A percentile compares a stretch with the other conserved stretches of the same genome.
Evolutionary conservation across 2,797 vertebrate species (phyloP).

Genomic region (Tenualosa thibaudeaui): DNA sequence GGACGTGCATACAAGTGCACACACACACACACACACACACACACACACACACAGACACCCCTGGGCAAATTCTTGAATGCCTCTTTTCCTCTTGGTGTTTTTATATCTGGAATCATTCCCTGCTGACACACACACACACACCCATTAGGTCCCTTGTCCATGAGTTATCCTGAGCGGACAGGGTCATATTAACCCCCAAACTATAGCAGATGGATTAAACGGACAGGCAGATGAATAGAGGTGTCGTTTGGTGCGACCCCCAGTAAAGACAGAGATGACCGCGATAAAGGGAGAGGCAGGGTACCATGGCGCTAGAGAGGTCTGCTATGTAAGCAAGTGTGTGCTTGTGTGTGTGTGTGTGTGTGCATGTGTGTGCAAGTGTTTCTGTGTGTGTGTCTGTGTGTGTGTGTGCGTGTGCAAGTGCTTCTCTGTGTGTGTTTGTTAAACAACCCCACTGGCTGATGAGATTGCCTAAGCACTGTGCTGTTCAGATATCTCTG

Average conservation of each 20-base stretch:
- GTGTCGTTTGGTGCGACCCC: conserved; percentile 31
- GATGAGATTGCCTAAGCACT: no score
- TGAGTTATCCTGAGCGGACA: conserved; percentile 31
- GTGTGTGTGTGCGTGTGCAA: neutral
- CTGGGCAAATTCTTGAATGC: neutral
- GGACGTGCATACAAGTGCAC: neutral
- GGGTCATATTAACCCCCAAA: conserved; percentile 31
- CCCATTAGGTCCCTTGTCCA: conserved; percentile 15
- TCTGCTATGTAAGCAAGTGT: neutral
- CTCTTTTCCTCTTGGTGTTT: neutral
- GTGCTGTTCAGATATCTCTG: no score
- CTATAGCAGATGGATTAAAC: neutral
- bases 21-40: neutral
- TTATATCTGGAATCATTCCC: neutral
- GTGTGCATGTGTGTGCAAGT: neutral
- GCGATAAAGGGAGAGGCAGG: conserved; percentile 28
- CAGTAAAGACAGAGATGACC: conserved; percentile 38
- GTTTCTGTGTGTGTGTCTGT: neutral
- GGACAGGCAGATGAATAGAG: conserved; percentile 27
- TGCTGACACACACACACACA: conserved; percentile 1
- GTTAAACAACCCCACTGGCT: no score
- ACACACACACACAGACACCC: neutral
- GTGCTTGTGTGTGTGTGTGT: neutral
- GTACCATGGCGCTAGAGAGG: neutral
- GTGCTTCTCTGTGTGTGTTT: no score